These are phyloP conservation scores for Brachyhypopomus gauderio DNA, from an alignment of 2,113 vertebrate species.

Conservation along the genomic window DNA sequence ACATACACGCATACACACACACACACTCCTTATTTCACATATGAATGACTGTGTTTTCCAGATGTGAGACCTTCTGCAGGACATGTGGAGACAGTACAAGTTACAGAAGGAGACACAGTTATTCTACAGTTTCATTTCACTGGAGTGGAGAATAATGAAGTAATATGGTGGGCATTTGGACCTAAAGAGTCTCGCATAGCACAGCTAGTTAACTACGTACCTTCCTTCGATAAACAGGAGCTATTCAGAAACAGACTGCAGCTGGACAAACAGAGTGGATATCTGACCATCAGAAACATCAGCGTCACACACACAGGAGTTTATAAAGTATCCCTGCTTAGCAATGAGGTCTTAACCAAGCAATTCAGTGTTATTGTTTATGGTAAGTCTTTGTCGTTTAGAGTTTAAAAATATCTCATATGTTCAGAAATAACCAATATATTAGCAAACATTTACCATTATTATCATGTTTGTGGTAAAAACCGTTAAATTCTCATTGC, in stretches of 20 bases:
- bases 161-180: background rate
- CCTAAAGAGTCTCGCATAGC: background rate
- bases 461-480: background rate
- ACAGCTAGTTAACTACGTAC: background rate
- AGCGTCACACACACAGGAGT: background rate
- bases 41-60: background rate
- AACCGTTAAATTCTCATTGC: background rate
- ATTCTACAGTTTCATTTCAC: background rate
- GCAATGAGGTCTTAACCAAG: background rate
- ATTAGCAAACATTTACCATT: background rate
- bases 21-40: too few relatives aligned
- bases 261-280: constrained; percentile 9
- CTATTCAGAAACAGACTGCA: constrained; percentile 19
- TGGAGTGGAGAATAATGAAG: background rate
- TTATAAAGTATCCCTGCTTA: background rate
- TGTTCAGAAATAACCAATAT: background rate
- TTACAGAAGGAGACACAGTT: background rate
- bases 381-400: constrained; percentile 9
- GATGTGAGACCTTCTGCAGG: background rate
- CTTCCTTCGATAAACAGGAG: background rate
- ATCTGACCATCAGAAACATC: constrained; percentile 32
- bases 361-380: constrained; percentile 20
- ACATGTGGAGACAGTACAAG: background rate
- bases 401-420: background rate
- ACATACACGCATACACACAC: too few relatives aligned